Conservation (phyloP, 1,140 invertebrate genomes). For the Saccostrea echinata region DNA sequence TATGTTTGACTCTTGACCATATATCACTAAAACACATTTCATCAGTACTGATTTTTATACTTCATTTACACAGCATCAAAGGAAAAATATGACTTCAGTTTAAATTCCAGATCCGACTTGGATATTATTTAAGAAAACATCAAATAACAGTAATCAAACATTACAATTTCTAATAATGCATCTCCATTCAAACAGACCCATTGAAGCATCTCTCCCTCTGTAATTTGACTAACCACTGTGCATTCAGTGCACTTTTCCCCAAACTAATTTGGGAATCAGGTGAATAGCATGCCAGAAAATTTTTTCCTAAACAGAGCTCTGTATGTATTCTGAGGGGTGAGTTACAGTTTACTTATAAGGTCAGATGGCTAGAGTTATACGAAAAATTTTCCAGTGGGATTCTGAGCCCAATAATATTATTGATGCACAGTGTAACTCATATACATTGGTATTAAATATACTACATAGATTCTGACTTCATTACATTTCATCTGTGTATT, state of each 20-base stretch:
- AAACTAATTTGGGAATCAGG: not conserved
- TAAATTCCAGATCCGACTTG: not conserved
- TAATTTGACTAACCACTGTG: constrained; percentile 26
- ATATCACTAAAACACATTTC: constrained; percentile 13
- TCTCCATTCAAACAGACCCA: constrained; percentile 1
- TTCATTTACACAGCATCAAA: constrained; percentile 34
- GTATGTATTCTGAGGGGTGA: not conserved
- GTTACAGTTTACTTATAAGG: not conserved
- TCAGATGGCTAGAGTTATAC: not conserved
- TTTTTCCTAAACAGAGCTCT: not conserved
- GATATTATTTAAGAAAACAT: constrained; percentile 19
- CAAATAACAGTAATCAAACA: not conserved
- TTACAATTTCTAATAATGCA: constrained; percentile 11
- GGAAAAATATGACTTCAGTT: not conserved
- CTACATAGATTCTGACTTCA: constrained; percentile 35
- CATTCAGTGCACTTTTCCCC: constrained; percentile 8
- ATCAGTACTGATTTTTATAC: not conserved
- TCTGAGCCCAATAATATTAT: constrained; percentile 24
- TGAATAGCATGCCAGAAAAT: not conserved
- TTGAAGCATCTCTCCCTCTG: constrained; percentile 21
- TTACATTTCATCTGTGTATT: constrained; percentile 33
- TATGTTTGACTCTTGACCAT: constrained; percentile 38
- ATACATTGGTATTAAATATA: constrained; percentile 35
- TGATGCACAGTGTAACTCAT: constrained; percentile 17
- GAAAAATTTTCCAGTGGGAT: constrained; percentile 4